Percentiles rank a stretch among this genome's conserved stretches.
phyloP scores from a whole-genome alignment of 2,797 vertebrate genomes.

The Crenuchus spilurus region DNA sequence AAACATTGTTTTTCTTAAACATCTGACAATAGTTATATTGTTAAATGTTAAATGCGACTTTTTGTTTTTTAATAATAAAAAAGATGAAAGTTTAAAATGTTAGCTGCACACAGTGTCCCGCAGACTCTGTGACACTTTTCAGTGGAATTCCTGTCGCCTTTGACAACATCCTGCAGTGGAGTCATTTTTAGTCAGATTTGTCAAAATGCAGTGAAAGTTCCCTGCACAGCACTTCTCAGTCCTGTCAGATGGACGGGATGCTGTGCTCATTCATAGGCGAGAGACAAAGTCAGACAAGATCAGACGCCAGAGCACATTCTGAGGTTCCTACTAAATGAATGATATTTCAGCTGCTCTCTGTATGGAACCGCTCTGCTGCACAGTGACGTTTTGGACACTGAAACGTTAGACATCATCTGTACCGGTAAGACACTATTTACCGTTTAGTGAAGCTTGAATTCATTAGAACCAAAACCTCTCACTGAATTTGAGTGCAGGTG shows the following conservation, averaged over 20 bases:
- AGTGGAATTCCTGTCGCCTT: no score
- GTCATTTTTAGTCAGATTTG: background rate
- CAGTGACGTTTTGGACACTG: conserved; percentile 27
- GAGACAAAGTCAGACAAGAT: conserved; percentile 36
- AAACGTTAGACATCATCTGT: conserved; percentile 4
- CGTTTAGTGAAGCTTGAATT: conserved; percentile 1
- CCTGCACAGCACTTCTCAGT: background rate
- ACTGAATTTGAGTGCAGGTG: background rate
- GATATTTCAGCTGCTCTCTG: conserved; percentile 9
- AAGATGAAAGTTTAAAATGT: no score
- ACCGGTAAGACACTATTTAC: background rate
- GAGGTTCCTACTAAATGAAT: conserved; percentile 23
- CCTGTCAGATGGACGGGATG: background rate
- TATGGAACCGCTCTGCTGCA: conserved; percentile 13
- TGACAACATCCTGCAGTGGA: no score
- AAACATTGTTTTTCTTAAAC: background rate
- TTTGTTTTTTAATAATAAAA: no score
- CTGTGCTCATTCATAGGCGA: background rate
- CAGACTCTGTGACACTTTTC: no score
- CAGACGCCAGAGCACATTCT: conserved; percentile 10
- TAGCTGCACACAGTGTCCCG: no score
- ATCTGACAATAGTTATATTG: no score
- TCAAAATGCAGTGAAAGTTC: background rate
- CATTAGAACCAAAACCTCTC: conserved; percentile 4
- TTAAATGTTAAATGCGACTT: no score